Base-by-base conservation (phyloP, 2,797 vertebrate species). In the Galagoides demidoff region DNA sequence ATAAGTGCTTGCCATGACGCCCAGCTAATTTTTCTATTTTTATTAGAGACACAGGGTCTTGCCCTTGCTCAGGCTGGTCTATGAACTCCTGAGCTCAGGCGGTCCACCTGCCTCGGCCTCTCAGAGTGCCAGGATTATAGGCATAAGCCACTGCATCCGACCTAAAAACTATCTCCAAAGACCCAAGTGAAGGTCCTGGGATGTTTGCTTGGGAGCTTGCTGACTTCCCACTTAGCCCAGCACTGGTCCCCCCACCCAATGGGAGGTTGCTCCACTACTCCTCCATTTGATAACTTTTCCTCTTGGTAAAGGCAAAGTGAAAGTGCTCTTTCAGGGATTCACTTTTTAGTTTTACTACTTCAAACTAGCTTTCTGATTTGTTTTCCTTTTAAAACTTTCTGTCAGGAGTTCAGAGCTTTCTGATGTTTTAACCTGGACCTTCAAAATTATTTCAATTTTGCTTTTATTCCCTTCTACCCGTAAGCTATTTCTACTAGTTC, bases 381-480 rank as follows among this genome's bases (percentile, higher is more conserved):
- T 34, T 64, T 66, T 34, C 22, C 20, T 71, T 71, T 71, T 37
- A 22, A 8, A 66, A 66, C 31, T 66, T 66, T 66, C 37, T 71
- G 20, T 37, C 34, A 71, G 27, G 3, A 68, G 66, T n/a, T 34
- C 19, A n/a, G 8, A 34, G 66, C 19, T 34, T 68, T 68, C 19
- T 34, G 9, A 39, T 87, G 37, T 82, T 87, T 87, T 82, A 76
- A 95, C 27, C 10, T 66, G 57, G 43, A 81, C 74, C 19, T 91
- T 87, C 27, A n/a, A 70, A 59, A 52, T 70, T 43, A 88, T 83
- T 95, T 92, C 39, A 68, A 31, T 55, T 88, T 92, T 70, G 37
- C 39, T n/a, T 91, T 31, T 7, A 39, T 74, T 12, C 16, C 12
- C 9, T 70, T 37, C 22, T 17, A 22, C 20, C 37, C 7, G 22